These are phyloP conservation scores for Calliopum simillimum DNA, from an alignment of 2,888 invertebrate genomes.

Conservation along the genomic window DNA sequence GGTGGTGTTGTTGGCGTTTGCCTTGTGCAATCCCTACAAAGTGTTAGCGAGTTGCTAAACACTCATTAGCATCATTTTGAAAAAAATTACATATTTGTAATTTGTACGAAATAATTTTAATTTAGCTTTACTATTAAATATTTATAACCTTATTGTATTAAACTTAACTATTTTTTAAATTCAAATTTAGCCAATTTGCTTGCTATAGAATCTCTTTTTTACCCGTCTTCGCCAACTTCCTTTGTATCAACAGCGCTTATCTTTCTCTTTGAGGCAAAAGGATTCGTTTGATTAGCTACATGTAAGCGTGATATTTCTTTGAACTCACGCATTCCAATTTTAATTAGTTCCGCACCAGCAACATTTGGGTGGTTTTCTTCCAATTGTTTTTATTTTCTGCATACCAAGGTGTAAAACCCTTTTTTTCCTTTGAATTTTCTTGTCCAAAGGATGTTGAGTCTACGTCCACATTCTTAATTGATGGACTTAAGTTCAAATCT, in stretches of 20 bases:
- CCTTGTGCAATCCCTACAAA: no score
- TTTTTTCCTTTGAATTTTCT: constrained; percentile 50
- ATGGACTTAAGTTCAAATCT: constrained; percentile 5
- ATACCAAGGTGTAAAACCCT: constrained; percentile 72
- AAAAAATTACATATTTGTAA: no score
- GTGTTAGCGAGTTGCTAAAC: no score
- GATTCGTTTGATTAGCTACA: constrained; percentile 57
- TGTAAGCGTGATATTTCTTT: constrained; percentile 57
- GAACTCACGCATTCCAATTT: constrained; percentile 67
- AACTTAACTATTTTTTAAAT: constrained; percentile 50
- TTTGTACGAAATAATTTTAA: no score
- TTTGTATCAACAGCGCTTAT: constrained; percentile 54
- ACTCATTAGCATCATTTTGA: no score
- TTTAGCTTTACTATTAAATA: no score
- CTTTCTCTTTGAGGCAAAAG: constrained; percentile 68
- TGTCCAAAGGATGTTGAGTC: not conserved
- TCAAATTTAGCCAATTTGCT: constrained; percentile 67
- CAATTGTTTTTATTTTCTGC: constrained; percentile 70
- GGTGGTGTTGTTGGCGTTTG: no score
- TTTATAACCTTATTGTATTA: not conserved
- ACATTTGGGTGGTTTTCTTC: constrained; percentile 71
- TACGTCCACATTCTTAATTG: not conserved
- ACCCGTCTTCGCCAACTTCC: not conserved
- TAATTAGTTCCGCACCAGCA: constrained; percentile 70
- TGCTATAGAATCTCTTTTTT: constrained; percentile 31